phyloP scores from a whole-genome alignment of 1,140 invertebrate genomes.

The Hyphantria cunea region DNA sequence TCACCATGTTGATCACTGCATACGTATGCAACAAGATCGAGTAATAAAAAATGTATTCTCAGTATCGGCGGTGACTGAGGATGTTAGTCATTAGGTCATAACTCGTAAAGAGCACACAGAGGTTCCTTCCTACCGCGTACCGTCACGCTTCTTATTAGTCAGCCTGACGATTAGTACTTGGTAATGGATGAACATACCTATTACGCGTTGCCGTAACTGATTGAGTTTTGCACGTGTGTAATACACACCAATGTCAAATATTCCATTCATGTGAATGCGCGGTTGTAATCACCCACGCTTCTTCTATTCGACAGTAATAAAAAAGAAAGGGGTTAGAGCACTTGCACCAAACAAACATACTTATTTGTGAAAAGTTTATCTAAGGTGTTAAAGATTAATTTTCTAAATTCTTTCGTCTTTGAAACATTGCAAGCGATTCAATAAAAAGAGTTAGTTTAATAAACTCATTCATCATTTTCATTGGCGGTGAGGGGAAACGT shows the following conservation, averaged over 20 bases:
- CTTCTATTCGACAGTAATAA: too few species aligned
- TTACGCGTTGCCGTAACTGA: slow-evolving; percentile 13
- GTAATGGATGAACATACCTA: slow-evolving; percentile 3
- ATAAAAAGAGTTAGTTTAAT: slow-evolving; percentile 56
- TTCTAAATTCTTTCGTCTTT: background rate
- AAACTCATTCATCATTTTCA: slow-evolving; percentile 67
- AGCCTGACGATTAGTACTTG: slow-evolving; percentile 1
- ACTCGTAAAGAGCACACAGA: slow-evolving; percentile 20
- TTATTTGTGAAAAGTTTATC: background rate
- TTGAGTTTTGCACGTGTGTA: slow-evolving; percentile 25
- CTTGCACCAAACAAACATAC: too few species aligned
- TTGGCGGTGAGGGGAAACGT: slow-evolving; percentile 33
- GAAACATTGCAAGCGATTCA: slow-evolving; percentile 46
- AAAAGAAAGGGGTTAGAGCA: too few species aligned
- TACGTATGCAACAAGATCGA: slow-evolving; percentile 16
- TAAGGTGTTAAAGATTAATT: too few species aligned
- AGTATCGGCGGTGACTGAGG: slow-evolving; percentile 30
- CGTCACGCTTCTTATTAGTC: slow-evolving; percentile 28
- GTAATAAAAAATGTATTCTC: slow-evolving; percentile 36
- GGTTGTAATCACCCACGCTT: too few species aligned
- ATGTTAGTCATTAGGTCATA: slow-evolving; percentile 43
- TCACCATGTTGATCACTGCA: background rate
- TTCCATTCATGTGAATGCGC: slow-evolving; percentile 43
- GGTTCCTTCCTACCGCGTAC: slow-evolving; percentile 24
- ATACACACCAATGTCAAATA: slow-evolving; percentile 33